Evolutionary conservation across 2,888 invertebrate genomes (phyloP).

Genomic region (Taphrorychus bicolor): DNA sequence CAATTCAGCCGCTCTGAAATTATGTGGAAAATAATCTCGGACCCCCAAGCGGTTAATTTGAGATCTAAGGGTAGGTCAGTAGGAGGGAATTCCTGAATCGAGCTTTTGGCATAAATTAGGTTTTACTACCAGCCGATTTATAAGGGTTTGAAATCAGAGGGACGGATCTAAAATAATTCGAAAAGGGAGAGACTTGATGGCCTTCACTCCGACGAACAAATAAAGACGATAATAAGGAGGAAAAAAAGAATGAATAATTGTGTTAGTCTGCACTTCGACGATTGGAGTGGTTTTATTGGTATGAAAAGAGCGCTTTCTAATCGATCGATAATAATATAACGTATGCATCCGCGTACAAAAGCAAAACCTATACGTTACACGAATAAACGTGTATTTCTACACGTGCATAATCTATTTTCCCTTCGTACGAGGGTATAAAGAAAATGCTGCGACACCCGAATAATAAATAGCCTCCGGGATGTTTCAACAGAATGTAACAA

Average conservation of each 20-base stretch:
- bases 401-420: conserved; percentile 4
- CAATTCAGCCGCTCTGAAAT: neutral
- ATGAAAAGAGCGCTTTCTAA: neutral
- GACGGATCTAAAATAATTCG: neutral
- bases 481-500: conserved; percentile 14
- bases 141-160: conserved; percentile 1
- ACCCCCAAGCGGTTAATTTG: neutral
- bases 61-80: conserved; percentile 3
- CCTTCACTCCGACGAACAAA: neutral
- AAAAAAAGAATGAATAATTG: neutral
- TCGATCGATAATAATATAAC: neutral
- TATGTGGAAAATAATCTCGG: neutral
- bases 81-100: conserved; percentile 3
- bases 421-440: neutral
- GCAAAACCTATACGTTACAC: neutral
- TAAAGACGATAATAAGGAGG: neutral
- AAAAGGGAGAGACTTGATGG: neutral
- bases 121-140: conserved; percentile 4
- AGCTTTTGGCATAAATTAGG: conserved; percentile 1
- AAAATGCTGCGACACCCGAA: conserved; percentile 12
- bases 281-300: neutral
- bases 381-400: conserved; percentile 1
- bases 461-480: conserved; percentile 10
- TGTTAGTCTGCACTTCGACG: neutral
- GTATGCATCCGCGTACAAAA: neutral